These are phyloP conservation scores for Melanaphis sacchari DNA, from an alignment of 1,140 invertebrate genomes.

Conservation along the genomic window DNA sequence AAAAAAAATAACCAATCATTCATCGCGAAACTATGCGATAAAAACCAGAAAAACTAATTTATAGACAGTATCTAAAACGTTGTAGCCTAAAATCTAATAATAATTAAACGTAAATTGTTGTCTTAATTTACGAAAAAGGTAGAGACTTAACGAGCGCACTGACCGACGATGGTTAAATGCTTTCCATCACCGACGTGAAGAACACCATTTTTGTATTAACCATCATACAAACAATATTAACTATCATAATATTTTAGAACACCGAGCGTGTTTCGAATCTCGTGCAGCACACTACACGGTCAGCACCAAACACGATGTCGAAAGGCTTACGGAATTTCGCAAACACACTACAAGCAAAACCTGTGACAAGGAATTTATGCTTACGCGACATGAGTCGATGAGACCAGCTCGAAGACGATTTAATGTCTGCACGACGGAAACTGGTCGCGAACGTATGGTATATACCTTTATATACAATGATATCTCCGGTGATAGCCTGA, in stretches of 20 bases:
- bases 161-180: too few species aligned
- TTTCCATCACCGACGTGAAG: too few species aligned
- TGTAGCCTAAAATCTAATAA: too few species aligned
- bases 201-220: too few species aligned
- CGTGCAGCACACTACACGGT: neutral
- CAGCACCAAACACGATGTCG: neutral
- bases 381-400: neutral
- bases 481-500: neutral
- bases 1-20: neutral
- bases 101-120: too few species aligned
- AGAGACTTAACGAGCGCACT: too few species aligned
- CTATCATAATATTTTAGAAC: too few species aligned
- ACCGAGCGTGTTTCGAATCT: neutral
- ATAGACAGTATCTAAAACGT: too few species aligned
- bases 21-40: neutral
- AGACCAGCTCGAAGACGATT: neutral
- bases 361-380: neutral
- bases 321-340: neutral
- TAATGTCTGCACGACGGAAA: constrained; percentile 5
- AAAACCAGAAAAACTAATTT: neutral
- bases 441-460: neutral
- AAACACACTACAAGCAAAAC: neutral
- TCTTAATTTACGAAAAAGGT: too few species aligned
- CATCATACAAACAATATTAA: too few species aligned
- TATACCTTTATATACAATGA: neutral